Evolutionary conservation across 2,113 vertebrate species (phyloP).

Genomic region (Ctenodactylus gundi): DNA sequence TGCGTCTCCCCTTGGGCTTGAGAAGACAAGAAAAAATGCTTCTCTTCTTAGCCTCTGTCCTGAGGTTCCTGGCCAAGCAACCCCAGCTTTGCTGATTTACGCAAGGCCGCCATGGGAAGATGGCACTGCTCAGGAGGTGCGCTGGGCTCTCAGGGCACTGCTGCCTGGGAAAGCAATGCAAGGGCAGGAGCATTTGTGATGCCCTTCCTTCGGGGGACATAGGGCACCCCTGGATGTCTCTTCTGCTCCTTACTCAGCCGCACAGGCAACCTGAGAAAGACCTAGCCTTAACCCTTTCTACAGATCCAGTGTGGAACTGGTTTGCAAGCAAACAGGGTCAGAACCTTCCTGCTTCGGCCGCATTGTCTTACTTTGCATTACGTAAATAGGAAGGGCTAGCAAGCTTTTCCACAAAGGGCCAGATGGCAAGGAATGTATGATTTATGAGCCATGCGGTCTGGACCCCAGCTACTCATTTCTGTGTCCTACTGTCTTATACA

Average conservation of each 20-base stretch:
- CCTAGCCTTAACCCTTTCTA: too few species aligned
- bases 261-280: background rate
- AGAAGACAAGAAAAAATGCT: background rate
- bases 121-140: too few species aligned
- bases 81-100: background rate
- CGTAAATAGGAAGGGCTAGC: background rate
- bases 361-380: background rate
- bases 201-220: background rate
- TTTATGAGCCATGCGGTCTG: background rate
- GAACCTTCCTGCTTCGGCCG: background rate
- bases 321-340: background rate
- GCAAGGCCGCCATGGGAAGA: background rate
- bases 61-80: background rate
- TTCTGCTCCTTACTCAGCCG: background rate
- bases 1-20: background rate
- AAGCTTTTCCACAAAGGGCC: background rate
- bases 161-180: background rate
- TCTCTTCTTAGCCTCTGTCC: background rate
- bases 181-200: accelerated
- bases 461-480: background rate
- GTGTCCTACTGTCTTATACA: too few species aligned
- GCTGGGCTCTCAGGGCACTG: background rate
- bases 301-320: background rate
- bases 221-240: background rate
- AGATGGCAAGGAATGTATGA: background rate